These are phyloP conservation scores for Esperia sulphurella DNA, from an alignment of 2,888 invertebrate genomes.

Conservation along the genomic window DNA sequence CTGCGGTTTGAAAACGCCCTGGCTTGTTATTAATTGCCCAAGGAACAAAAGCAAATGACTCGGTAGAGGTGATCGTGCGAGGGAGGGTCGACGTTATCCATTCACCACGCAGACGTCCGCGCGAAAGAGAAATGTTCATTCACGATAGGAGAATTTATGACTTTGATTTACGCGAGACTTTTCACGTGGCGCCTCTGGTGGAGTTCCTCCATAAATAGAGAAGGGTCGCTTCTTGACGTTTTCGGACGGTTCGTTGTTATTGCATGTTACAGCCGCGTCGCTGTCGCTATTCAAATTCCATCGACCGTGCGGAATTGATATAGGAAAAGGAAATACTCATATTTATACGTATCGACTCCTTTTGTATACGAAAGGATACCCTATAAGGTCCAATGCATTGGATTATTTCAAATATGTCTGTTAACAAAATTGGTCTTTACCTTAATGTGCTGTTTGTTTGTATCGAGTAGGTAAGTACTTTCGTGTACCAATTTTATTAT, in stretches of 20 bases:
- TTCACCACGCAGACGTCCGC: conserved; percentile 73
- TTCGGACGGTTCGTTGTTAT: conserved; percentile 59
- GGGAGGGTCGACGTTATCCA: conserved; percentile 75
- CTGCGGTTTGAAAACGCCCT: conserved; percentile 69
- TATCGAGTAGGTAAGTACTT: no score
- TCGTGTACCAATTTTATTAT: no score
- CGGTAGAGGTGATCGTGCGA: conserved; percentile 73
- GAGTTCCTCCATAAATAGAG: conserved; percentile 62
- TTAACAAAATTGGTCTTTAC: no score
- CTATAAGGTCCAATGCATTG: neutral
- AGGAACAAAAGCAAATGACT: conserved; percentile 79
- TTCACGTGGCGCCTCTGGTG: conserved; percentile 58
- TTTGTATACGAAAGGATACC: neutral
- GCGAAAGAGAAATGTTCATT: conserved; percentile 76
- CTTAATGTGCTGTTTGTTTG: no score
- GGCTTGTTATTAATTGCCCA: conserved; percentile 75
- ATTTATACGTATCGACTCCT: conserved; percentile 58
- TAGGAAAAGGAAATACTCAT: conserved; percentile 49
- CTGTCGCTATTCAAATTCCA: conserved; percentile 55
- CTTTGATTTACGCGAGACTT: conserved; percentile 75
- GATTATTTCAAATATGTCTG: neutral
- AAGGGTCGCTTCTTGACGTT: conserved; percentile 63
- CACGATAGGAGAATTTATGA: conserved; percentile 77
- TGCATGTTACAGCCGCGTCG: conserved; percentile 46
- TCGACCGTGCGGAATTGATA: conserved; percentile 53